Conservation (phyloP, 2,888 invertebrate genomes). For the Netelia fuscicornis region DNA sequence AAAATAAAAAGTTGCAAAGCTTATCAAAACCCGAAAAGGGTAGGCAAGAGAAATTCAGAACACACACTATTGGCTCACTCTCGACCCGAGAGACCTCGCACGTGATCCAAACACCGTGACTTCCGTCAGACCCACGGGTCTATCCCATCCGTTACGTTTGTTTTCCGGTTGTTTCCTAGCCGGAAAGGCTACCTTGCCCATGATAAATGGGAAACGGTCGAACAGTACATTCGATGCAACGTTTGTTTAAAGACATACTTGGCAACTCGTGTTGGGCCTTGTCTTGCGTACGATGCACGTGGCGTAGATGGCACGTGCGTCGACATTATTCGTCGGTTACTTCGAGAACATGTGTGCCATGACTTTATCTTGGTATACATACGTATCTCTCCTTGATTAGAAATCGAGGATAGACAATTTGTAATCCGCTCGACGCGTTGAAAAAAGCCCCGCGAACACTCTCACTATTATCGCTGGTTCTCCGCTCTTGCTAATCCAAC, state of each 20-base stretch:
- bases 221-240: slow-evolving; percentile 24
- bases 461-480: too few species aligned
- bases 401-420: slow-evolving; percentile 57
- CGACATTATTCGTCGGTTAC: slow-evolving; percentile 39
- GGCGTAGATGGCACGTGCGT: slow-evolving; percentile 53
- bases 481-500: too few species aligned
- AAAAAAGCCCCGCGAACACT: slow-evolving; percentile 21
- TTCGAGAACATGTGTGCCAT: slow-evolving; percentile 29
- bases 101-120: neutral
- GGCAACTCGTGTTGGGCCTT: slow-evolving; percentile 15
- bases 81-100: neutral
- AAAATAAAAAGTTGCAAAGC: too few species aligned
- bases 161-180: slow-evolving; percentile 24
- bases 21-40: too few species aligned
- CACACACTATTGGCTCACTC: neutral
- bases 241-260: neutral
- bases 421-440: slow-evolving; percentile 38
- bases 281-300: slow-evolving; percentile 24
- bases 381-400: neutral
- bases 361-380: slow-evolving; percentile 5
- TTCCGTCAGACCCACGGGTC: neutral
- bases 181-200: slow-evolving; percentile 27
- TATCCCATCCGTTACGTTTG: neutral
- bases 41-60: too few species aligned
- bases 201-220: slow-evolving; percentile 18